Conservation (phyloP, 1,140 invertebrate genomes). For the Cephus cinctus region DNA sequence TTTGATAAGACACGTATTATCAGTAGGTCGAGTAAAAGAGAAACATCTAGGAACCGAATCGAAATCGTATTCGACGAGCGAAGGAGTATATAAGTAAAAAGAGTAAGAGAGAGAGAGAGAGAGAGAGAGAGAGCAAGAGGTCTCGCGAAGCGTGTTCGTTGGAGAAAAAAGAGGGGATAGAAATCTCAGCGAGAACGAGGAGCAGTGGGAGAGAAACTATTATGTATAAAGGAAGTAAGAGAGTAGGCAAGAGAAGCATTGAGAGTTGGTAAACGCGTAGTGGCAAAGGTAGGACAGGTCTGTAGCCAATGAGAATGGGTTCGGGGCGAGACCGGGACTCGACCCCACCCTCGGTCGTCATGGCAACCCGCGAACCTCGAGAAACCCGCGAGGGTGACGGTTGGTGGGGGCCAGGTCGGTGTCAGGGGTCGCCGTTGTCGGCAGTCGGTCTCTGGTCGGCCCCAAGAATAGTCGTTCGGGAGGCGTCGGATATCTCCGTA, state of each 20-base stretch:
- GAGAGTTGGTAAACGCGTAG: constrained; percentile 23
- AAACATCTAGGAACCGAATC: too few relatives aligned
- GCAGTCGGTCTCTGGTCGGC: constrained; percentile 56
- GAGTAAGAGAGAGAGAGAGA: constrained; percentile 23
- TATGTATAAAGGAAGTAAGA: too few relatives aligned
- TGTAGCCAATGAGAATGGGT: constrained; percentile 49
- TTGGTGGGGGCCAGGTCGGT: constrained; percentile 50
- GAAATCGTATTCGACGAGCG: too few relatives aligned
- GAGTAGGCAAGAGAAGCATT: constrained; percentile 24
- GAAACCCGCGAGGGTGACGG: constrained; percentile 41
- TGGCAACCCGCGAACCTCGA: constrained; percentile 50
- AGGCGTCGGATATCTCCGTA: constrained; percentile 23
- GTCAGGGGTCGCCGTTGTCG: constrained; percentile 54
- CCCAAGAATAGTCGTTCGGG: constrained; percentile 50
- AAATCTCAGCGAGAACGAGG: constrained; percentile 27
- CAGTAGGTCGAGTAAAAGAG: constrained; percentile 3
- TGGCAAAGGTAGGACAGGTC: constrained; percentile 24
- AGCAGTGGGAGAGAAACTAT: too few relatives aligned
- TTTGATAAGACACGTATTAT: too few relatives aligned
- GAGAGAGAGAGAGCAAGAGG: too few relatives aligned
- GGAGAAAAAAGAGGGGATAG: too few relatives aligned
- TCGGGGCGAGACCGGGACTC: constrained; percentile 50
- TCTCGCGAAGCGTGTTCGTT: too few relatives aligned
- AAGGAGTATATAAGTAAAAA: constrained; percentile 18
- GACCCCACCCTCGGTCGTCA: constrained; percentile 54